Evolutionary conservation across 2,888 invertebrate genomes (phyloP), one percentile per base, ranked within the genome.

Genomic region (Amphipoea oculea): DNA sequence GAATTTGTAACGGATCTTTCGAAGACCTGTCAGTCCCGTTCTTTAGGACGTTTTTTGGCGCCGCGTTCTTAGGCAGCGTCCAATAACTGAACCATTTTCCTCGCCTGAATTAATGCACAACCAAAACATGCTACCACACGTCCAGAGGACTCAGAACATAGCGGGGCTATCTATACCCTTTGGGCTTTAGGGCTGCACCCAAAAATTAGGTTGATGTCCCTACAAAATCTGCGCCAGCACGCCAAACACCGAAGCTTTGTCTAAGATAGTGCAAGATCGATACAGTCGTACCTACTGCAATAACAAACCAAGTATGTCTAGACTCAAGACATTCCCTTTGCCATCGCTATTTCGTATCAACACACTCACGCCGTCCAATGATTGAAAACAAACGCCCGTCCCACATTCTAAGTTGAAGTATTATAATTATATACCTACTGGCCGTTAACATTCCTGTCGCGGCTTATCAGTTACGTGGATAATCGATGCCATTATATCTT

Each of bases 391-490:
- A 73, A 57, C 60, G 42, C 62, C 40, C 60, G 40, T 65, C 69
- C 45, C 66, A 85, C 65, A 70, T 85, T 60, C 20, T 60, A 42
- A 42, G 20, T 72, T 80, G 42, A 77, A 75, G 48, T 77, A 66
- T 11, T n/a, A n/a, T n/a, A n/a, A 40, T 73, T 70, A 73, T 36
- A 62, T 14, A 63, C 40, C 40, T 40, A 40, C 9, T 54, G 12
- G 14, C 45, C 0, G 51, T 65, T 40, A 54, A 74, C 67, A 72
- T 73, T 76, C 54, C 60, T 67, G 20, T 40, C 42, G 40, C 29
- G 4, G 23, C 71, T 86, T 86, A 85, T 85, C 84, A 48, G 65
- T 71, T 54, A 62, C 57, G 36, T 14, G 62, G 79, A 72, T 86
- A 83, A 79, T 86, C 83, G 68, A 63, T 54, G 48, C 14, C 14